Base-by-base conservation (phyloP, 2,888 invertebrate species). In the Nymphalis polychloros region DNA sequence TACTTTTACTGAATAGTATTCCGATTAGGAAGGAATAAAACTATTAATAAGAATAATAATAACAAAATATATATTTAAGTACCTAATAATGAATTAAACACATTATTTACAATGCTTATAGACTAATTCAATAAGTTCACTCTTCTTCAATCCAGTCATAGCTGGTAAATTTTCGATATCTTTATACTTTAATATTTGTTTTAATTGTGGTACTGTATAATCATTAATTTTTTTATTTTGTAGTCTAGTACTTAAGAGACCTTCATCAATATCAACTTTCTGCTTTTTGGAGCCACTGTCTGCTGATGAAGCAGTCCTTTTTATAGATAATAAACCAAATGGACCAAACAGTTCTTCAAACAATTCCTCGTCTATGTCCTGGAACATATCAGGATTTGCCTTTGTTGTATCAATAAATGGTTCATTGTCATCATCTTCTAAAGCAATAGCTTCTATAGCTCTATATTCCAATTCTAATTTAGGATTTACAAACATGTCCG, bases 401-500 rank as follows among this genome's bases (percentile, higher is more conserved):
- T 83, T 86, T 68, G 94, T 94, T 72, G 93, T 92, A 79, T 95
- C 95, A 69, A 81, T 77, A 76, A 94, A 89, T 73, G 93, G 88
- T 70, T 93, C 93, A 19, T 92, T 81, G 59, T 91, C 90, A 65
- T 93, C 92, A 75, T 93, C 88, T 75, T 94, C 93, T 53, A 96
- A 87, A 1, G 95, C 95, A 74, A 95, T 88, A 0, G 94, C 94
- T 82, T 96, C 95, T 35, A 96, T 90, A 75, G 94, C 94, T 20
- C 93, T 87, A 82, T 95, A 95, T 74, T 94, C 88, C 8, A 91
- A 92, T 80, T 96, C 95, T 41, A 95, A 81, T 67, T 89, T 91
- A 0, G 96, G 96, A 85, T 96, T 95, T 79, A 94, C 94, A 86
- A 96, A 95, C 74, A 93, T 91, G 72, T 94, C 94, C 47, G 94